phyloP scores from a whole-genome alignment of 2,113 vertebrate genomes.

The Propithecus coquereli region DNA sequence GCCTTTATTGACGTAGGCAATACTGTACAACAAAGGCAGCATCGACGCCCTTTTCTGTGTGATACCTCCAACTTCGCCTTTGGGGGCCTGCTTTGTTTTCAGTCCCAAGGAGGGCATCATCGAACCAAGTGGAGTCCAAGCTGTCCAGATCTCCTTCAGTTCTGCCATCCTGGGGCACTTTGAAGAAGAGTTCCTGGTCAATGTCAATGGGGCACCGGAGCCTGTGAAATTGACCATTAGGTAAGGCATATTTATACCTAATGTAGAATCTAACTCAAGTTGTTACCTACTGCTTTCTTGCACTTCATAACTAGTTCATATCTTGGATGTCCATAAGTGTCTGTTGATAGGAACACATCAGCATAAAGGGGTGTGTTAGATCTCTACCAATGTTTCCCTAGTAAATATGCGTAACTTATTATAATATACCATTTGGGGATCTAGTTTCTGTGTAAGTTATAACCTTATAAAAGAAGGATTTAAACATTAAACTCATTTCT shows the following conservation, averaged over 20 bases:
- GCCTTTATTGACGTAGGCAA: constrained; percentile 76
- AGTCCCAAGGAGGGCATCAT: constrained; percentile 85
- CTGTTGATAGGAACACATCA: not conserved
- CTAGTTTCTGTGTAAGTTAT: not conserved
- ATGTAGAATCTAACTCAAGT: not conserved
- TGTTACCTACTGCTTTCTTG: constrained; percentile 7
- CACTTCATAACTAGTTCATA: not conserved
- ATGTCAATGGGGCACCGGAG: constrained; percentile 79
- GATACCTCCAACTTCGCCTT: constrained; percentile 75
- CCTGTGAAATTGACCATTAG: constrained; percentile 84
- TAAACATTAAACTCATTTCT: not conserved
- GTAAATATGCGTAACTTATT: not conserved
- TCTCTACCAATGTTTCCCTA: not conserved
- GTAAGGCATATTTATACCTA: constrained; percentile 75
- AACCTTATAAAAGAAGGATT: not conserved
- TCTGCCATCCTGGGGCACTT: constrained; percentile 84
- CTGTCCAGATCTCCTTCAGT: constrained; percentile 84
- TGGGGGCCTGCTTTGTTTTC: constrained; percentile 87
- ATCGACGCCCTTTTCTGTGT: constrained; percentile 86
- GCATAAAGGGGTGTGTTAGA: not conserved
- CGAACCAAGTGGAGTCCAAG: constrained; percentile 78
- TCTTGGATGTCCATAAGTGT: not conserved
- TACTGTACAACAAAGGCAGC: constrained; percentile 87
- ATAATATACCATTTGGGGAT: not conserved
- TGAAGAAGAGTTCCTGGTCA: constrained; percentile 85